Evolutionary conservation across 1,140 invertebrate genomes (phyloP).

Genomic region (Psix sp.): DNA sequence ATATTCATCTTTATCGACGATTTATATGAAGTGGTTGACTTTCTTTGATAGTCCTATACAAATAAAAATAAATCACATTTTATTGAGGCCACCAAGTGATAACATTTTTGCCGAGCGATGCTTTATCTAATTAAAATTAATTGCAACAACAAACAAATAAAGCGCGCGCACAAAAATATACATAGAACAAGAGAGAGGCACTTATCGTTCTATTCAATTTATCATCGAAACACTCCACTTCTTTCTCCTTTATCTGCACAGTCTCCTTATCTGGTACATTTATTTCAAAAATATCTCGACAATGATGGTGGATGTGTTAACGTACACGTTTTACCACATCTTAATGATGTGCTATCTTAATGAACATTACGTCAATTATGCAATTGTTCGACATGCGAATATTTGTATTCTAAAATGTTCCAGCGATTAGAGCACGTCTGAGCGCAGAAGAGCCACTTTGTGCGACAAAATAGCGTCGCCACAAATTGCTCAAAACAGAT

Average conservation of each 20-base stretch:
- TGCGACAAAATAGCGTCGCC: too few relatives aligned
- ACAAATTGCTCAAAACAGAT: too few relatives aligned
- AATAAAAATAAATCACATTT: slow-evolving; percentile 17
- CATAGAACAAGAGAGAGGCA: neutral
- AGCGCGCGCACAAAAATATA: slow-evolving; percentile 7
- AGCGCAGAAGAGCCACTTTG: neutral
- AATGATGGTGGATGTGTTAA: slow-evolving; percentile 33
- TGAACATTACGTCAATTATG: slow-evolving; percentile 38
- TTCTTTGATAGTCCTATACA: neutral
- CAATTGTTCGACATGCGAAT: slow-evolving; percentile 24
- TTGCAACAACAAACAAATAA: slow-evolving; percentile 34
- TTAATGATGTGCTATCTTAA: slow-evolving; percentile 16
- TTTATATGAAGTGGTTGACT: too few relatives aligned
- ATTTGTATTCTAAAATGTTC: slow-evolving; percentile 8
- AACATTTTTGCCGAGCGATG: neutral
- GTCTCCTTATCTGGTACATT: slow-evolving; percentile 16
- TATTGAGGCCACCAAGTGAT: neutral
- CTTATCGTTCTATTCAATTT: slow-evolving; percentile 29
- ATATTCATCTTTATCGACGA: too few relatives aligned
- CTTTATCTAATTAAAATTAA: slow-evolving; percentile 42
- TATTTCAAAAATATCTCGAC: slow-evolving; percentile 26
- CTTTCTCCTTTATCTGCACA: slow-evolving; percentile 4
- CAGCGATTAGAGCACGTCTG: slow-evolving; percentile 20
- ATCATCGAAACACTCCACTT: slow-evolving; percentile 31
- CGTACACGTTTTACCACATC: too few relatives aligned